phyloP scores from a whole-genome alignment of 2,113 vertebrate genomes.

The Glareola pratincola region DNA sequence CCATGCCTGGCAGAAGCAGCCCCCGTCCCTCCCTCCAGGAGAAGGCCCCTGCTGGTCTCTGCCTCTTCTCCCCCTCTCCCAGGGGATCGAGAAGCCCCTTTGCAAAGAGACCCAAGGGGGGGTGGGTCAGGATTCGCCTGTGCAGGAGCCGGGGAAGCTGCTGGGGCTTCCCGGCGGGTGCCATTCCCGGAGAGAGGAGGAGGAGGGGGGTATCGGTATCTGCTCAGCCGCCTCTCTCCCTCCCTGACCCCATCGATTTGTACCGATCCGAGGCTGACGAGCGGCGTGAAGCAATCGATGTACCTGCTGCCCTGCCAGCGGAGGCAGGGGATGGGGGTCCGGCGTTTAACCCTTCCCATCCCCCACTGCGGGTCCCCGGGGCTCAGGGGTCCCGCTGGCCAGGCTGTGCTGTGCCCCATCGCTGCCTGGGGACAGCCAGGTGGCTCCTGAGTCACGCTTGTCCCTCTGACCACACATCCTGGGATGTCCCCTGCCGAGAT shows the following conservation, averaged over 20 bases:
- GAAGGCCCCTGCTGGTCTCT: background rate
- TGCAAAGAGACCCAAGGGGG: background rate
- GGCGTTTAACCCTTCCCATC: background rate
- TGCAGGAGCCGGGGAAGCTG: background rate
- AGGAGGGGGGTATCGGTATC: background rate
- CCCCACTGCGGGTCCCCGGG: accelerated
- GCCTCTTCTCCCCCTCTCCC: background rate
- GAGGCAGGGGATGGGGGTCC: background rate
- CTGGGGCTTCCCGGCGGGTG: background rate
- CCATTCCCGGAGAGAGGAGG: background rate
- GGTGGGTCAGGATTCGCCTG: background rate
- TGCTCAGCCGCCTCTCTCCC: background rate
- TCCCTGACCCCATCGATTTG: background rate
- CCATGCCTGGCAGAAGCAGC: background rate
- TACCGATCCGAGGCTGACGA: background rate
- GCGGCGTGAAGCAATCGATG: background rate
- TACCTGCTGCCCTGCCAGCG: background rate
- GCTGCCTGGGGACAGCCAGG: accelerated
- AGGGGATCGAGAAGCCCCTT: background rate
- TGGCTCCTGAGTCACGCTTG: accelerated
- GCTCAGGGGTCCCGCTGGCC: background rate
- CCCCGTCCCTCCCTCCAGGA: background rate
- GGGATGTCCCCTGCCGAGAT: background rate
- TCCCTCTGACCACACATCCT: background rate
- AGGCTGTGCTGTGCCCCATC: background rate